These are phyloP conservation scores for Bradypodion ventrale DNA, from an alignment of 2,797 vertebrate genomes.

Conservation along the genomic window DNA sequence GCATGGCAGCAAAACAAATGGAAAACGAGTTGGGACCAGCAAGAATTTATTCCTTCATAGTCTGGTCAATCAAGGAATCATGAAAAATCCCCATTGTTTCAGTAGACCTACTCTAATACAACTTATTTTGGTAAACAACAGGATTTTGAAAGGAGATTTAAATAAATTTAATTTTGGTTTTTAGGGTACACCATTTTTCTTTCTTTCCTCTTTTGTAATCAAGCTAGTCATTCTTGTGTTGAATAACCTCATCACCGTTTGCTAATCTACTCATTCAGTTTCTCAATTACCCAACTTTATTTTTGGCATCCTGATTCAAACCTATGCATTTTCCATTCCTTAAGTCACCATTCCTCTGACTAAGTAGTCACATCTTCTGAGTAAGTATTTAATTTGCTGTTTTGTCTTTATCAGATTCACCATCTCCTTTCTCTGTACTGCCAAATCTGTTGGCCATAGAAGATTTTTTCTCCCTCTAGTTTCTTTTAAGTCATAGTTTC, in stretches of 20 bases:
- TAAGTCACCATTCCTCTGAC: slow-evolving; percentile 33
- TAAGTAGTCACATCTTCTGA: background rate
- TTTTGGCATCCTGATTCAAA: slow-evolving; percentile 51
- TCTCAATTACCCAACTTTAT: slow-evolving; percentile 24
- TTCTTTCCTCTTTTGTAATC: background rate
- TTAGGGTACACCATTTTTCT: slow-evolving; percentile 24
- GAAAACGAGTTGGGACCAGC: too few relatives aligned
- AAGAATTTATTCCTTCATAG: too few relatives aligned
- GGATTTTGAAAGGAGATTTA: background rate
- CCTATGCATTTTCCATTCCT: slow-evolving; percentile 36
- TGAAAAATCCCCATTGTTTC: too few relatives aligned
- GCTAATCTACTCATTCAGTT: slow-evolving; percentile 26
- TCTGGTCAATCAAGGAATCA: too few relatives aligned
- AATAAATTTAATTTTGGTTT: slow-evolving; percentile 5
- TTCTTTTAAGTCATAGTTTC: background rate
- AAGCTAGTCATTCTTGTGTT: background rate
- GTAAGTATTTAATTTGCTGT: slow-evolving; percentile 21
- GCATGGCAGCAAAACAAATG: too few relatives aligned
- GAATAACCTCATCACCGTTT: slow-evolving; percentile 34
- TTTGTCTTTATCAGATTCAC: background rate
- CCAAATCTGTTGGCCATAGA: background rate
- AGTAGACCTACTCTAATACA: too few relatives aligned
- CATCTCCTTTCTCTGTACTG: background rate
- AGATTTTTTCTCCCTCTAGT: background rate
- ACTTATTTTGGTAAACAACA: background rate